A percentile compares a stretch with the other conserved stretches of the same genome.
Evolutionary conservation across 2,797 vertebrate species (phyloP).

Genomic region (Anguilla marmorata): DNA sequence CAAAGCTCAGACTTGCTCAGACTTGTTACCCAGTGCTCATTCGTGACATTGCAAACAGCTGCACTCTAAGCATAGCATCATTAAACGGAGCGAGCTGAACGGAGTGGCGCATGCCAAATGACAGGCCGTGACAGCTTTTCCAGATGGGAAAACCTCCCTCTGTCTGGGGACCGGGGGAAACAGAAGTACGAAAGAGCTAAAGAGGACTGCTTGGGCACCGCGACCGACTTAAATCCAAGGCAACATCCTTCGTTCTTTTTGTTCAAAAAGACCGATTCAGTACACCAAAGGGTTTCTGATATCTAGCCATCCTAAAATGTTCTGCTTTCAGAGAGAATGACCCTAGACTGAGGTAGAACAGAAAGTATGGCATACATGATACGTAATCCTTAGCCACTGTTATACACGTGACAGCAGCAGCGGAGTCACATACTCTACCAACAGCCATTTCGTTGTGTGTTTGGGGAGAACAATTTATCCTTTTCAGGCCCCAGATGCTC

Average conservation of each 20-base stretch:
- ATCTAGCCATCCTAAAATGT: slow-evolving; percentile 54
- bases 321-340: slow-evolving; percentile 67
- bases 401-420: slow-evolving; percentile 32
- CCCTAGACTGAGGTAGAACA: slow-evolving; percentile 80
- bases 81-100: slow-evolving; percentile 55
- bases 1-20: slow-evolving; percentile 57
- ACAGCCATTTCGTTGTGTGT: slow-evolving; percentile 48
- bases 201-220: slow-evolving; percentile 36
- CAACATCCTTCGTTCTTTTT: slow-evolving; percentile 45
- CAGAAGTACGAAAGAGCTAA: slow-evolving; percentile 32
- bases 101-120: slow-evolving; percentile 59
- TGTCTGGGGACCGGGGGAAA: neutral
- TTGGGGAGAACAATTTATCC: slow-evolving; percentile 56
- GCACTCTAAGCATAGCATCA: slow-evolving; percentile 64
- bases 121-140: slow-evolving; percentile 42
- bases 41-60: slow-evolving; percentile 66
- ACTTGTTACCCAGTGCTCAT: slow-evolving; percentile 66
- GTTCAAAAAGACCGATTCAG: slow-evolving; percentile 49
- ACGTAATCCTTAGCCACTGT: slow-evolving; percentile 45
- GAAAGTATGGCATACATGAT: slow-evolving; percentile 63
- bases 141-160: slow-evolving; percentile 48
- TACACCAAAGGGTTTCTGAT: slow-evolving; percentile 51
- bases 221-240: slow-evolving; percentile 57
- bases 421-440: slow-evolving; percentile 10
- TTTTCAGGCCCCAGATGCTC: slow-evolving; percentile 37